Evolutionary conservation across 1,140 invertebrate species (phyloP).

Genomic region (Neuroterus valhalla): DNA sequence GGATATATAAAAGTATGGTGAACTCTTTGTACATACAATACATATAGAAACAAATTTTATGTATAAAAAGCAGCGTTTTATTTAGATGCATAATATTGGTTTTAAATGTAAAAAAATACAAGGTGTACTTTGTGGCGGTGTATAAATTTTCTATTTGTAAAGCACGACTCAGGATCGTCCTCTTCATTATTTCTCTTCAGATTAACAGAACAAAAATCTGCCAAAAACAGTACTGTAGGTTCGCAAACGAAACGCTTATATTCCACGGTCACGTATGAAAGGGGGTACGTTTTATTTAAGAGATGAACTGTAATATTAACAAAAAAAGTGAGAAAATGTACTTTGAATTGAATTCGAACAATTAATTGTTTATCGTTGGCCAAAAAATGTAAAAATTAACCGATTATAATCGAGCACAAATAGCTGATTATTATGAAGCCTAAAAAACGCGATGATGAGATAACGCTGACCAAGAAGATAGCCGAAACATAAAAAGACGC

Average conservation of each 20-base stretch:
- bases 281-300: constrained; percentile 23
- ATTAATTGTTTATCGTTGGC: too few relatives aligned
- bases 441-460: constrained; percentile 19
- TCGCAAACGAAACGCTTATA: background rate
- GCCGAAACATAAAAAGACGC: background rate
- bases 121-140: constrained; percentile 17
- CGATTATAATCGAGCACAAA: too few relatives aligned
- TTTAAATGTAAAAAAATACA: constrained; percentile 20
- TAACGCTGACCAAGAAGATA: constrained; percentile 18
- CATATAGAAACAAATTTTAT: constrained; percentile 27
- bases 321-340: background rate
- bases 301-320: background rate
- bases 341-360: too few relatives aligned
- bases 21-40: constrained; percentile 23
- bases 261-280: constrained; percentile 6
- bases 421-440: too few relatives aligned
- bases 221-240: constrained; percentile 1
- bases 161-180: background rate
- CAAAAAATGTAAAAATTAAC: too few relatives aligned
- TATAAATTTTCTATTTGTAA: constrained; percentile 9
- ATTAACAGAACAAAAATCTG: constrained; percentile 19
- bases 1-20: constrained; percentile 18
- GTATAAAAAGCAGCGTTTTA: constrained; percentile 18
- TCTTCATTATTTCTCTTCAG: constrained; percentile 13
- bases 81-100: constrained; percentile 30